phyloP scores from a whole-genome alignment of 2,888 invertebrate species.

The Tetragonisca angustula region DNA sequence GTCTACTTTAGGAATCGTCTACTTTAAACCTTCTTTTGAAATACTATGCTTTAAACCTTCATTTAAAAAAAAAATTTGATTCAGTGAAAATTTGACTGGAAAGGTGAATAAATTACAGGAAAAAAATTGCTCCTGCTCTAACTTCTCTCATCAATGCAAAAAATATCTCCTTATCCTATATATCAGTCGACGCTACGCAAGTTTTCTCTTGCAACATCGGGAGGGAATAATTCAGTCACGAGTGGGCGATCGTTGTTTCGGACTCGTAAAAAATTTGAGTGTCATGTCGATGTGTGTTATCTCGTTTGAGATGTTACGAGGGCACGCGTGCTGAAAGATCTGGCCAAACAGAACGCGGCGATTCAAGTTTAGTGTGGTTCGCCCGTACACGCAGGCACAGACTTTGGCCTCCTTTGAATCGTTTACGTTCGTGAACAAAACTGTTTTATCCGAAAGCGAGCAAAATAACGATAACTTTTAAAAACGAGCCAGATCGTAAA shows the following conservation, averaged over 20 bases:
- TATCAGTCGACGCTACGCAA: no score
- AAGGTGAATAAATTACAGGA: no score
- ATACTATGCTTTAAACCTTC: no score
- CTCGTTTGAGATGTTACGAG: slow-evolving; percentile 31
- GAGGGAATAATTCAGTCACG: slow-evolving; percentile 27
- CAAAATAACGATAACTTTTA: slow-evolving; percentile 83
- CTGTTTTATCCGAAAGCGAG: slow-evolving; percentile 79
- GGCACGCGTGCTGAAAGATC: neutral
- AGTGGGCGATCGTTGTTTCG: neutral
- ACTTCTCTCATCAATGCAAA: neutral
- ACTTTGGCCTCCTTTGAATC: slow-evolving; percentile 55
- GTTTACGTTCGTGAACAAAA: slow-evolving; percentile 74
- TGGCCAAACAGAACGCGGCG: slow-evolving; percentile 28
- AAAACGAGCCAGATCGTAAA: slow-evolving; percentile 83
- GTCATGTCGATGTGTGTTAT: slow-evolving; percentile 25
- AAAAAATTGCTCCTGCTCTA: no score
- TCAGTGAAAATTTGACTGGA: no score
- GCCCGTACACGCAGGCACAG: slow-evolving; percentile 17
- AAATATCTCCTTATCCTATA: no score
- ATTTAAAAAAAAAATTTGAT: no score
- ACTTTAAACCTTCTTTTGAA: no score
- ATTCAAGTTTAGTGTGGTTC: slow-evolving; percentile 61
- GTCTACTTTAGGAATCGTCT: no score
- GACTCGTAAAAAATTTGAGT: slow-evolving; percentile 39
- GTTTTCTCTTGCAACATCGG: slow-evolving; percentile 22